Conservation (phyloP, 2,113 vertebrate species). For the Dasypus novemcinctus region DNA sequence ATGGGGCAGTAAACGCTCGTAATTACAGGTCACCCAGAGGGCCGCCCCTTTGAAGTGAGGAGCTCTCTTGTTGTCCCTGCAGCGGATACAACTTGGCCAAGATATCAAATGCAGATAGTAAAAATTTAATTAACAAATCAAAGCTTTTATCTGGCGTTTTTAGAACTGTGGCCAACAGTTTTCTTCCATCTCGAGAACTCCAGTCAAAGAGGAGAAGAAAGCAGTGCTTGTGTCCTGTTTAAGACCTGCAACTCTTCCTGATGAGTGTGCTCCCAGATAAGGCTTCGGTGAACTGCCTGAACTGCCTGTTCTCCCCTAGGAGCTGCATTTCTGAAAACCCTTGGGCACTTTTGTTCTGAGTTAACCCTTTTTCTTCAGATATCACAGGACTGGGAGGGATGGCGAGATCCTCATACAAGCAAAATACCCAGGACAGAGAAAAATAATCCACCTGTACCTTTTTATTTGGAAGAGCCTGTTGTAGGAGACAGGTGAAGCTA, state of each 20-base stretch:
- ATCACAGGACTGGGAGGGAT: neutral
- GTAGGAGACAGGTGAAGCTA: neutral
- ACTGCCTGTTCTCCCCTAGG: constrained; percentile 54
- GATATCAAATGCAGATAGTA: constrained; percentile 87
- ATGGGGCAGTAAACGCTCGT: constrained; percentile 78
- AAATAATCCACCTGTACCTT: neutral
- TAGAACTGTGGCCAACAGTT: constrained; percentile 85
- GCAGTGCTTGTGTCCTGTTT: constrained; percentile 76
- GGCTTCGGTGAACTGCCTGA: constrained; percentile 52
- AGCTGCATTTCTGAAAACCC: constrained; percentile 35
- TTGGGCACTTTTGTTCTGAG: constrained; percentile 45
- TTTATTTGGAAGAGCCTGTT: neutral
- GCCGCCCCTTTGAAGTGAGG: constrained; percentile 84
- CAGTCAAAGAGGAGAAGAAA: constrained; percentile 64
- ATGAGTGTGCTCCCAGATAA: constrained; percentile 75
- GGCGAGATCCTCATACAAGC: accelerated
- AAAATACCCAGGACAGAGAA: accelerated
- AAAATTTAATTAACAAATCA: constrained; percentile 88
- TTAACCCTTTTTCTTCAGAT: constrained; percentile 3
- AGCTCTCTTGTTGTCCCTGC: constrained; percentile 76
- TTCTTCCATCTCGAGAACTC: constrained; percentile 81
- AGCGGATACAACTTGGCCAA: constrained; percentile 83
- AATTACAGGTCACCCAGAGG: constrained; percentile 82
- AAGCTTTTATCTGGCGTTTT: constrained; percentile 84
- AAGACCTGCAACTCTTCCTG: constrained; percentile 53